Percentiles rank a stretch among this genome's conserved stretches.
phyloP scores from a whole-genome alignment of 2,797 vertebrate species.

The Paguma larvata region DNA sequence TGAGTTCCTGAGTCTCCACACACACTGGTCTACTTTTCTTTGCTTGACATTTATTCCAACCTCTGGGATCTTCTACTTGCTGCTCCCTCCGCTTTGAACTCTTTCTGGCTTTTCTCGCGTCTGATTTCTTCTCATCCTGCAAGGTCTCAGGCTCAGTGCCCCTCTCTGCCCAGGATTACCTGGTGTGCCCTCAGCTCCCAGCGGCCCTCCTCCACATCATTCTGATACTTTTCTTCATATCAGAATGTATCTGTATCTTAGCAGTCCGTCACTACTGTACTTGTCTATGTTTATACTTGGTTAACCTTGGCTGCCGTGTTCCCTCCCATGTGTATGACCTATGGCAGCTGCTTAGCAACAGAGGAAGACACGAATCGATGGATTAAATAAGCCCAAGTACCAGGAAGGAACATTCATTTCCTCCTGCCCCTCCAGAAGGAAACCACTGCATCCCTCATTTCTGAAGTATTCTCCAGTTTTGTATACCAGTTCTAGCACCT shows the following conservation, averaged over 20 bases:
- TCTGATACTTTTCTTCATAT: neutral
- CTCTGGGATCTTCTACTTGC: neutral
- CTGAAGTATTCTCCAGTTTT: neutral
- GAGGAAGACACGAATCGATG: neutral
- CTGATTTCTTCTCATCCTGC: neutral
- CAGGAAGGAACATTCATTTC: neutral
- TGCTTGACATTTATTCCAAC: neutral
- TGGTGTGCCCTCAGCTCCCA: neutral
- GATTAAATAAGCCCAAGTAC: neutral
- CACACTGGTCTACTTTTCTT: neutral
- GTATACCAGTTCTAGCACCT: neutral
- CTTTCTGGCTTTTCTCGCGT: neutral
- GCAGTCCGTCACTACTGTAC: neutral
- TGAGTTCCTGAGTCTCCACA: neutral
- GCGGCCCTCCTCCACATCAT: too few relatives aligned
- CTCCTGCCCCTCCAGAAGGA: neutral
- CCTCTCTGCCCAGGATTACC: neutral
- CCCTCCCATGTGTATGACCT: neutral
- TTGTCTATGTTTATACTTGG: neutral
- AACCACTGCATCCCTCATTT: neutral
- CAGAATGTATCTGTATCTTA: neutral
- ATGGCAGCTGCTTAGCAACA: neutral
- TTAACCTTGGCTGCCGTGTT: neutral
- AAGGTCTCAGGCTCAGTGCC: neutral
- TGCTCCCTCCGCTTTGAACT: neutral